These are phyloP conservation scores for Thecophora atra DNA, from an alignment of 2,888 invertebrate genomes.

Conservation along the genomic window DNA sequence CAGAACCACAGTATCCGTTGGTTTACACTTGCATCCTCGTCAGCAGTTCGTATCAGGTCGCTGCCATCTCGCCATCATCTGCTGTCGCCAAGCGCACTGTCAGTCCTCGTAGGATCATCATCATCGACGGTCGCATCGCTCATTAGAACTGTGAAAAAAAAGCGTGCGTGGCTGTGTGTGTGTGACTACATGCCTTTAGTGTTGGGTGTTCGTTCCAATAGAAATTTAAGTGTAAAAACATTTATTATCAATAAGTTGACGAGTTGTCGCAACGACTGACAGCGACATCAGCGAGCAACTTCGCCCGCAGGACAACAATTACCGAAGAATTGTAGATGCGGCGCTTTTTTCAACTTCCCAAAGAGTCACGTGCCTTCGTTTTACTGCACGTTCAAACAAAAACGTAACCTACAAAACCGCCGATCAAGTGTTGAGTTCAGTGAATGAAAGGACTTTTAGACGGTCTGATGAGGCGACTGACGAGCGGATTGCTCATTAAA, in stretches of 20 bases:
- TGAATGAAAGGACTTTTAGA: no score
- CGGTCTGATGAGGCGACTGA: no score
- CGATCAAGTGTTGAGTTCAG: not conserved
- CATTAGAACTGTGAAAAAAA: not conserved
- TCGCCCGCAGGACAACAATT: slow-evolving; percentile 18
- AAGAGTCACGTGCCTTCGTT: slow-evolving; percentile 22
- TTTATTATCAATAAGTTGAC: slow-evolving; percentile 17
- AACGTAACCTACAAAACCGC: not conserved
- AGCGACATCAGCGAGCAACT: slow-evolving; percentile 4
- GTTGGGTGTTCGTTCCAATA: not conserved
- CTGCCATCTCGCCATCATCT: slow-evolving; percentile 30
- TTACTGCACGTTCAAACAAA: not conserved
- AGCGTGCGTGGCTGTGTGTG: slow-evolving; percentile 18
- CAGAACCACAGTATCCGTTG: slow-evolving; percentile 23
- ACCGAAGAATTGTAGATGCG: slow-evolving; percentile 11
- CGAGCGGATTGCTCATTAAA: slow-evolving; percentile 22
- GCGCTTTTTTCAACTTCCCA: not conserved
- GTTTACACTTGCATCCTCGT: slow-evolving; percentile 18
- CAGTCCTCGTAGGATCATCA: slow-evolving; percentile 36
- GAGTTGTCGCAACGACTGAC: slow-evolving; percentile 8
- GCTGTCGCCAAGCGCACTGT: slow-evolving; percentile 20
- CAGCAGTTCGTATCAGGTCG: slow-evolving; percentile 29
- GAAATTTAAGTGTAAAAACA: slow-evolving; percentile 26
- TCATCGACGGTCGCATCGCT: slow-evolving; percentile 30
- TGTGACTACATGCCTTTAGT: not conserved